A percentile compares a stretch with the other conserved stretches of the same genome.
phyloP scores from a whole-genome alignment of 1,140 invertebrate genomes.

The Condylostylus longicornis region DNA sequence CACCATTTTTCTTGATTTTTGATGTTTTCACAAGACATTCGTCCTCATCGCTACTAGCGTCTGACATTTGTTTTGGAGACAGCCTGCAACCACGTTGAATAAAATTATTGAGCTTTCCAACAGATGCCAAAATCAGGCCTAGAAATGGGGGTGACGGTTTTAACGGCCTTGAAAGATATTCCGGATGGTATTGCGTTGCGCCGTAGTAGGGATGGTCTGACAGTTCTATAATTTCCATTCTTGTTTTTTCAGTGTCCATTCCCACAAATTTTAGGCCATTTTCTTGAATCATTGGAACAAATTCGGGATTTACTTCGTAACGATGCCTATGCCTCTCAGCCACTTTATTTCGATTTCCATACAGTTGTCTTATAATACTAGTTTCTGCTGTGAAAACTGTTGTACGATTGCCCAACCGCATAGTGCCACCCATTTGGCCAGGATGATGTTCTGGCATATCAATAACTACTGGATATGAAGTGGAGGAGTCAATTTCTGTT shows the following conservation, averaged over 20 bases:
- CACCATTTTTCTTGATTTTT: background rate
- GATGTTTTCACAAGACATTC: conserved; percentile 7
- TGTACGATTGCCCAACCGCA: conserved; percentile 84
- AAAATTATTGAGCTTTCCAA: conserved; percentile 55
- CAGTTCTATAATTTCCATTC: conserved; percentile 76
- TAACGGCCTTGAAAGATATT: conserved; percentile 87
- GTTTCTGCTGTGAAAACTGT: conserved; percentile 55
- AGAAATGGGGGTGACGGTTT: conserved; percentile 91
- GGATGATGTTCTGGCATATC: conserved; percentile 98
- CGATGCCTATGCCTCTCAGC: conserved; percentile 96
- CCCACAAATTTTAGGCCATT: conserved; percentile 86
- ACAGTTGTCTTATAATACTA: conserved; percentile 56
- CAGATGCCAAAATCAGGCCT: conserved; percentile 79
- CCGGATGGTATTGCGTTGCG: conserved; percentile 94
- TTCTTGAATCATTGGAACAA: conserved; percentile 61
- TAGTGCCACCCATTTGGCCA: conserved; percentile 90
- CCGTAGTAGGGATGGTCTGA: conserved; percentile 82
- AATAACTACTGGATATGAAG: conserved; percentile 70
- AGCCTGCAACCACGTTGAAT: conserved; percentile 52
- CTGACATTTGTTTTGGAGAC: conserved; percentile 48
- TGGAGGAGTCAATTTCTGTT: conserved; percentile 67
- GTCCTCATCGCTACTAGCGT: conserved; percentile 49
- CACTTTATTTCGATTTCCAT: conserved; percentile 64
- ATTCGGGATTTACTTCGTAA: conserved; percentile 87
- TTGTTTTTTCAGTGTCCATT: conserved; percentile 48